phyloP scores from a whole-genome alignment of 2,113 vertebrate species.

The Silurus asotus region DNA sequence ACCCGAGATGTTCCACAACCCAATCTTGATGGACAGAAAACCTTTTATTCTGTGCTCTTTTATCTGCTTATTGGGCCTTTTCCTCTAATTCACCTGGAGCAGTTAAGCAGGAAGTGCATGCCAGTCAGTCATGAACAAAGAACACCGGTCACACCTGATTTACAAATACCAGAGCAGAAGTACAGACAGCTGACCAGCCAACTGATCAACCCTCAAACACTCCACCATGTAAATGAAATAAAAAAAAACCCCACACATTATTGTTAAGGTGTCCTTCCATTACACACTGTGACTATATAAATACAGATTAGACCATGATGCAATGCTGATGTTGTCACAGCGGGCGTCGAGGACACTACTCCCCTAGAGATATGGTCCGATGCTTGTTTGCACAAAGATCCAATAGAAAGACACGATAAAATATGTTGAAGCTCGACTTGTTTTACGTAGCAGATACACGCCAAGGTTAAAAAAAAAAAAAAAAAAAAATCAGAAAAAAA shows the following conservation, averaged over 20 bases:
- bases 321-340: background rate
- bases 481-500: background rate
- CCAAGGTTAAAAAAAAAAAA: background rate
- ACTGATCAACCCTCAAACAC: background rate
- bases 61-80: background rate
- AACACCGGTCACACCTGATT: constrained; percentile 18
- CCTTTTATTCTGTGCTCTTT: background rate
- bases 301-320: background rate
- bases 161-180: constrained; percentile 10
- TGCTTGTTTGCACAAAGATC: background rate
- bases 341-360: background rate
- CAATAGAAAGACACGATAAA: background rate
- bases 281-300: background rate
- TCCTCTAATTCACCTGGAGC: background rate
- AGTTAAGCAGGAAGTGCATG: constrained; percentile 12
- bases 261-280: background rate
- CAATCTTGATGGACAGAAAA: background rate
- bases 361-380: background rate
- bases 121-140: constrained; percentile 9
- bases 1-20: background rate
- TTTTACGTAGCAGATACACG: background rate
- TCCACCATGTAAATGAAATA: background rate
- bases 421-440: background rate
- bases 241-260: background rate
- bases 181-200: background rate